Evolutionary conservation across 2,888 invertebrate genomes (phyloP).

Genomic region (Machimus atricapillus): DNA sequence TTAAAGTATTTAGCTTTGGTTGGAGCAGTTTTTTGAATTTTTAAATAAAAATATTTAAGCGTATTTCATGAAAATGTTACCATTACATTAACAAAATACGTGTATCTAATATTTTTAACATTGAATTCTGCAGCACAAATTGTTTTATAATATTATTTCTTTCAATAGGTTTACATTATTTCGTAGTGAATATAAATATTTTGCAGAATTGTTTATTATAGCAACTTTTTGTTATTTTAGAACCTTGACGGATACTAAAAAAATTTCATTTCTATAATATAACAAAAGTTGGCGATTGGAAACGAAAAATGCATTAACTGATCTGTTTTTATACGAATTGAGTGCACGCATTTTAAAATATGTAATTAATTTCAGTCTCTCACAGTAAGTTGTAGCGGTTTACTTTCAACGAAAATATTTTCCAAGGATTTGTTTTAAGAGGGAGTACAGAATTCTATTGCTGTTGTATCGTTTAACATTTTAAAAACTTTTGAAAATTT

Average conservation of each 20-base stretch:
- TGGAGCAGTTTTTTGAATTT: not conserved
- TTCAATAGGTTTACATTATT: not conserved
- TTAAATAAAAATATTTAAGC: not conserved
- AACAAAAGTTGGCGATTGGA: not conserved
- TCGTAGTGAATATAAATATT: not conserved
- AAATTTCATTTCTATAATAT: not conserved
- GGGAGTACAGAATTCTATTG: not conserved
- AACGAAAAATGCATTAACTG: not conserved
- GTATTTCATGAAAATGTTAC: not conserved
- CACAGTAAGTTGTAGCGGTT: not conserved
- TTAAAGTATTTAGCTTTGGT: not conserved
- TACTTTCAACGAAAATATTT: not conserved
- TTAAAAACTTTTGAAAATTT: not conserved
- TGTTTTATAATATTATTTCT: not conserved
- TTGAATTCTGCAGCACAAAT: not conserved
- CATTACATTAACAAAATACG: not conserved
- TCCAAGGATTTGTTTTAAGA: not conserved
- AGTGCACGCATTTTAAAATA: not conserved
- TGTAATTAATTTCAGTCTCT: not conserved
- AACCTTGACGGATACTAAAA: not conserved
- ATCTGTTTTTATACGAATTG: too few relatives aligned
- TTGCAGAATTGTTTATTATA: not conserved
- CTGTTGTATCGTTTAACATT: not conserved
- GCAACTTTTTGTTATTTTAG: not conserved
- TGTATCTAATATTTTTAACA: not conserved